A percentile compares a stretch with the other conserved stretches of the same genome.
phyloP scores from a whole-genome alignment of 2,888 invertebrate species.

The Acronicta aceris region DNA sequence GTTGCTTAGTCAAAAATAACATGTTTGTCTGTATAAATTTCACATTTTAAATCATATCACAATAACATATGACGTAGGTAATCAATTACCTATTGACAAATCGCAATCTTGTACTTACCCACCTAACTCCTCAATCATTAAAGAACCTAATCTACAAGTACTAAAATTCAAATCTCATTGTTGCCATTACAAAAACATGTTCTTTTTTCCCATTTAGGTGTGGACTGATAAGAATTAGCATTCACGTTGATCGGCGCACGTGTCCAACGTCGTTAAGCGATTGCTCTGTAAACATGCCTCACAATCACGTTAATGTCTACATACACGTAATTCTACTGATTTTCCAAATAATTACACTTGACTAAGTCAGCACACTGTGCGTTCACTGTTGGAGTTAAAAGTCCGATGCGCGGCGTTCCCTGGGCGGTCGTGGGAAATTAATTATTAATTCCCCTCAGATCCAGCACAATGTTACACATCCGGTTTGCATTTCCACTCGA shows the following conservation, averaged over 20 bases:
- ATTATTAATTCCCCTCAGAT: not conserved
- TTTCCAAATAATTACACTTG: conserved; percentile 19
- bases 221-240: conserved; percentile 55
- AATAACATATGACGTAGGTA: not conserved
- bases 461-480: not conserved
- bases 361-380: not conserved
- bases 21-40: not conserved
- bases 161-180: conserved; percentile 20
- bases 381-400: not conserved
- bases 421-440: not conserved
- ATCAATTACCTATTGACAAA: conserved; percentile 4
- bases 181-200: conserved; percentile 24
- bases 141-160: conserved; percentile 16
- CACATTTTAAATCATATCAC: not conserved
- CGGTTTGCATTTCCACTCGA: not conserved
- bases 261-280: conserved; percentile 54
- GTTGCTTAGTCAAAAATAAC: too few species aligned
- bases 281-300: conserved; percentile 44
- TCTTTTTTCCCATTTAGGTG: conserved; percentile 32
- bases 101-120: not conserved
- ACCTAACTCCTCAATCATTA: conserved; percentile 19
- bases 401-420: not conserved
- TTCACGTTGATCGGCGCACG: conserved; percentile 63
- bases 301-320: conserved; percentile 16
- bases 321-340: conserved; percentile 3